phyloP scores from a whole-genome alignment of 2,888 invertebrate species.

The Mesoligia furuncula region DNA sequence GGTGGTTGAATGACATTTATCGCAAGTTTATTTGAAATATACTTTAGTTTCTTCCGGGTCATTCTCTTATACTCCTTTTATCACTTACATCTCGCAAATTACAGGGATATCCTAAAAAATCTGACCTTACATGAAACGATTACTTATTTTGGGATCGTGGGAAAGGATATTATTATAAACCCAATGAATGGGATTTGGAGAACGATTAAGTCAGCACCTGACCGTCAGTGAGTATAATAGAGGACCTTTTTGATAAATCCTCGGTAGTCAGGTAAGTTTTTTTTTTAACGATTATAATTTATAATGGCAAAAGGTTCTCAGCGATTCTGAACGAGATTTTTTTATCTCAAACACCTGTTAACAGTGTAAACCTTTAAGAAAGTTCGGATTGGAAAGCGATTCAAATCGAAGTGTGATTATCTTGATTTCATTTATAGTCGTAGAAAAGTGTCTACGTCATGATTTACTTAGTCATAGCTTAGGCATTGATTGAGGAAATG shows the following conservation, averaged over 20 bases:
- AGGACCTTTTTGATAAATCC: conserved; percentile 70
- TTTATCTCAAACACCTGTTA: conserved; percentile 68
- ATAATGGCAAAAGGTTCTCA: conserved; percentile 50
- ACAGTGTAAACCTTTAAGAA: conserved; percentile 65
- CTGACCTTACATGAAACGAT: conserved; percentile 62
- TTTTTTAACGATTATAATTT: conserved; percentile 66
- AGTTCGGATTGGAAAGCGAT: conserved; percentile 68
- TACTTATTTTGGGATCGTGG: conserved; percentile 78
- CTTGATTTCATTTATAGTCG: conserved; percentile 47
- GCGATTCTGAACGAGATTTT: conserved; percentile 36
- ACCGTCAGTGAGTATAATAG: conserved; percentile 72
- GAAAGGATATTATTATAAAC: conserved; percentile 76
- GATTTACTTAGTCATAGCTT: conserved; percentile 45
- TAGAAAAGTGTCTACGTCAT: conserved; percentile 55
- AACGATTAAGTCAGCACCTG: conserved; percentile 83
- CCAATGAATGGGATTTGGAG: conserved; percentile 71
- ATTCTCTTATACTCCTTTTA: background rate
- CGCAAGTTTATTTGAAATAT: too few relatives aligned
- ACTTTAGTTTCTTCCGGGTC: background rate
- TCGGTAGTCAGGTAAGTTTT: conserved; percentile 82
- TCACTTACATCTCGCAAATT: background rate
- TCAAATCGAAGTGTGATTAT: conserved; percentile 63
- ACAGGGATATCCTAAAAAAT: conserved; percentile 53
- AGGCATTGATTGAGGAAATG: conserved; percentile 18
- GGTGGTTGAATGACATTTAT: too few relatives aligned